phyloP scores from a whole-genome alignment of 2,113 vertebrate genomes.

The Athene noctua region DNA sequence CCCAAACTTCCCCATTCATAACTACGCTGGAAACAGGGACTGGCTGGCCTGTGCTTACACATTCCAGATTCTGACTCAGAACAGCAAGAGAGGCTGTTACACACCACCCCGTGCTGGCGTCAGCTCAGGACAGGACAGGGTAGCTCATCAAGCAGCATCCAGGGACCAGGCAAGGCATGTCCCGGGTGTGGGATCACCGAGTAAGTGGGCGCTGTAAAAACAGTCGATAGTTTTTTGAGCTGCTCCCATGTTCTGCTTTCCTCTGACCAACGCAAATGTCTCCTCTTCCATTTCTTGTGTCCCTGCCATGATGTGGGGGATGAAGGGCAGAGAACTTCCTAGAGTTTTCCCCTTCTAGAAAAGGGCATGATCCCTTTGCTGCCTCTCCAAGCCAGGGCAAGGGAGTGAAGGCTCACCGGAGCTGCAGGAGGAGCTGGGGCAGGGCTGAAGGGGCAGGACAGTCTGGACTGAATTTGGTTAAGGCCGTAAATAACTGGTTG shows the following conservation, averaged over 20 bases:
- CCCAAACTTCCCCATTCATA: not conserved
- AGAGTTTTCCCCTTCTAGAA: not conserved
- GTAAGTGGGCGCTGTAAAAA: not conserved
- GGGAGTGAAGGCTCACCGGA: not conserved
- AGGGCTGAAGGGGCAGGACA: not conserved
- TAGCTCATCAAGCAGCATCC: not conserved
- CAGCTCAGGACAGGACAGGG: rapidly evolving
- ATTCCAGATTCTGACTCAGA: not conserved
- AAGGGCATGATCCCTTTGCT: not conserved
- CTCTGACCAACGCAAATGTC: not conserved
- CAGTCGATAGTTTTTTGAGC: rapidly evolving
- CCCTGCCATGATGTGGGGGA: not conserved
- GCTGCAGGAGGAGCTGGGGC: not conserved
- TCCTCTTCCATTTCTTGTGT: not conserved
- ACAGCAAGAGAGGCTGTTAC: not conserved
- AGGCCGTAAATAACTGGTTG: not conserved
- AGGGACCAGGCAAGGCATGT: not conserved
- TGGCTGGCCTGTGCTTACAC: not conserved
- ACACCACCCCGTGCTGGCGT: not conserved
- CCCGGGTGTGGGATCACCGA: rapidly evolving
- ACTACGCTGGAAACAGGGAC: not conserved
- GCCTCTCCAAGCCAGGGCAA: not conserved
- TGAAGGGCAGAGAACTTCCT: not conserved
- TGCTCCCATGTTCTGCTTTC: not conserved
- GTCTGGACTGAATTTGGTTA: not conserved